Conservation (phyloP, 2,797 vertebrate species). For the Argentina silus region DNA sequence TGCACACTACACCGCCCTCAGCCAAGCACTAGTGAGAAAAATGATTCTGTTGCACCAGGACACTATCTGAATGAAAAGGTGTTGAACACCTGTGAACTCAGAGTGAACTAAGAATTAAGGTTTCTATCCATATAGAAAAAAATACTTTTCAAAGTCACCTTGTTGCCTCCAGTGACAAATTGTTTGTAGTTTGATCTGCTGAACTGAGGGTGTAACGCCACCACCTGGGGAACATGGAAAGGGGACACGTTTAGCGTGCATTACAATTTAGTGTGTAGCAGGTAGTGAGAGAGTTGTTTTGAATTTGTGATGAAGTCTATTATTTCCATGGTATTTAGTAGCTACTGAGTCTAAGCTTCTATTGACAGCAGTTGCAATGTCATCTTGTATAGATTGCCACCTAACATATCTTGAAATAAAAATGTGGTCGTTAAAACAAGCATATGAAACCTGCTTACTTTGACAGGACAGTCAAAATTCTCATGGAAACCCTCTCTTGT, state of each 20-base stretch:
- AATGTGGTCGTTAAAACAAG: background rate
- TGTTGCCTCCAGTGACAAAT: slow-evolving; percentile 97
- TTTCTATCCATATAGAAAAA: background rate
- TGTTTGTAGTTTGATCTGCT: slow-evolving; percentile 94
- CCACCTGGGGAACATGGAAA: slow-evolving; percentile 67
- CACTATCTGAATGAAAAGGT: slow-evolving; percentile 47
- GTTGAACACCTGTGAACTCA: slow-evolving; percentile 34
- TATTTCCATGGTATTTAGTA: background rate
- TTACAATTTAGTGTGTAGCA: background rate
- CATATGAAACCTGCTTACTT: slow-evolving; percentile 79
- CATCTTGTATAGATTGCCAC: too few species aligned
- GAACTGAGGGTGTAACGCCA: slow-evolving; percentile 94
- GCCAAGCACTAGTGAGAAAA: slow-evolving; percentile 47
- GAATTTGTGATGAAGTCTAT: too few species aligned
- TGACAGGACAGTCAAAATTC: slow-evolving; percentile 97
- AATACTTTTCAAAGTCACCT: slow-evolving; percentile 79
- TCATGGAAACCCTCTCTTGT: slow-evolving; percentile 96
- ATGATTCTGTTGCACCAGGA: slow-evolving; percentile 52
- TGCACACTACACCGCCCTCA: slow-evolving; percentile 35
- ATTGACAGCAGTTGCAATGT: background rate
- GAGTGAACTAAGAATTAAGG: slow-evolving; percentile 5
- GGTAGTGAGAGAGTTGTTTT: too few species aligned
- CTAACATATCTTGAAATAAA: too few species aligned
- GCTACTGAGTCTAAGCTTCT: background rate
- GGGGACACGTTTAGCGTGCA: background rate